phyloP scores from a whole-genome alignment of 2,113 vertebrate genomes.

The Ceratotherium simum region DNA sequence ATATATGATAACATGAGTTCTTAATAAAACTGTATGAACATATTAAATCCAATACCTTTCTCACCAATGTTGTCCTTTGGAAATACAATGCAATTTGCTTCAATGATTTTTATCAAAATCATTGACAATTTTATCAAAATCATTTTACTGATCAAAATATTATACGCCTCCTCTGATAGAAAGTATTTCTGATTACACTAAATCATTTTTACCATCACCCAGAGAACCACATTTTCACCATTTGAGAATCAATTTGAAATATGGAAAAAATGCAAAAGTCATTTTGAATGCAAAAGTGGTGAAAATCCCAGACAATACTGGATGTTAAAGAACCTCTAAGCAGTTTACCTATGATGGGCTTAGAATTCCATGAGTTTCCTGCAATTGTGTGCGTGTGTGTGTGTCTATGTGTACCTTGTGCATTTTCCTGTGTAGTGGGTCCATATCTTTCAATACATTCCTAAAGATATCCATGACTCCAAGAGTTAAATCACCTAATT shows the following conservation, averaged over 20 bases:
- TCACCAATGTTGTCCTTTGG: background rate
- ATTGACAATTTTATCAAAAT: background rate
- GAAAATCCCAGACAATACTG: background rate
- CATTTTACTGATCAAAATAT: constrained; percentile 20
- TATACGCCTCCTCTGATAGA: background rate
- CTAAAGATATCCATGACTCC: background rate
- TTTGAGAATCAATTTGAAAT: background rate
- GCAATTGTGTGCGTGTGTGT: background rate
- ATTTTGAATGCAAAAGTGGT: background rate
- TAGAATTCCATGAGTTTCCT: background rate
- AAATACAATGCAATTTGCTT: background rate
- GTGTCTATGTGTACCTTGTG: background rate
- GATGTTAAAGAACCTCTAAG: background rate
- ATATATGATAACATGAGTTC: background rate
- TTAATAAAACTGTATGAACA: background rate
- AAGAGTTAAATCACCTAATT: background rate
- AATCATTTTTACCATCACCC: background rate
- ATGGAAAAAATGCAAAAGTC: background rate
- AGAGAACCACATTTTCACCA: background rate
- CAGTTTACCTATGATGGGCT: background rate
- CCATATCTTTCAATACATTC: background rate
- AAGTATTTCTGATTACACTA: background rate
- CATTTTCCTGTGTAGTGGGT: background rate
- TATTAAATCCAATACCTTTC: background rate
- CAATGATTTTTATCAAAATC: background rate